phyloP scores from a whole-genome alignment of 2,113 vertebrate genomes.

The Sisor rabdophorus region DNA sequence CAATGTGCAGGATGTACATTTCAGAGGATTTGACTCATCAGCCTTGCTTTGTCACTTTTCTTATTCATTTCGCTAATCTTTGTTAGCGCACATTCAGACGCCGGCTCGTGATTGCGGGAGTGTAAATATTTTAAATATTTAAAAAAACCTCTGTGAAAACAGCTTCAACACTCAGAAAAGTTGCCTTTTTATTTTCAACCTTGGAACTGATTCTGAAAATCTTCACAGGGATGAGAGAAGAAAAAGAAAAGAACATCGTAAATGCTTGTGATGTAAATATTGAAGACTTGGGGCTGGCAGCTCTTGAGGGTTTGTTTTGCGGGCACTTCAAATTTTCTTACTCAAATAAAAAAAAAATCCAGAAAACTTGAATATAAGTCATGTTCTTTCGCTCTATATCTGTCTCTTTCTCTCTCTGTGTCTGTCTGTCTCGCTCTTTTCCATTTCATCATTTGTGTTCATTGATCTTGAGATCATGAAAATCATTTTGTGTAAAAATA shows the following conservation, averaged over 20 bases:
- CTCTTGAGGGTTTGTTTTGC: conserved; percentile 64
- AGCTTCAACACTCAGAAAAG: conserved; percentile 52
- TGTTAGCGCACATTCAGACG: conserved; percentile 52
- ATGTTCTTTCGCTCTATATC: conserved; percentile 6
- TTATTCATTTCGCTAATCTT: conserved; percentile 61
- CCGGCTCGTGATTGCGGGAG: conserved; percentile 74
- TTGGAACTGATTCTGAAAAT: conserved; percentile 49
- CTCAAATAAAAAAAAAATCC: conserved; percentile 70
- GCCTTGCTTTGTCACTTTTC: conserved; percentile 48
- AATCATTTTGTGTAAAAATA: conserved; percentile 38
- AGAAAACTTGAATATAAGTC: conserved; percentile 61
- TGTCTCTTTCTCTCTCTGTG: neutral
- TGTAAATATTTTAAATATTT: conserved; percentile 98
- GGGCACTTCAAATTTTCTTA: conserved; percentile 78
- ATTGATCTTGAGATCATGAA: conserved; percentile 19
- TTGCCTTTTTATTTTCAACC: conserved; percentile 50
- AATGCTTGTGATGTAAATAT: conserved; percentile 65
- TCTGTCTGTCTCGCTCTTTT: neutral
- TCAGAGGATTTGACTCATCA: conserved; percentile 29
- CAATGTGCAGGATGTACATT: conserved; percentile 27
- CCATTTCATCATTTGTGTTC: conserved; percentile 31
- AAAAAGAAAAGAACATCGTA: conserved; percentile 60
- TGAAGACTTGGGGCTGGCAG: conserved; percentile 61
- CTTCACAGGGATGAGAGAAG: conserved; percentile 47
- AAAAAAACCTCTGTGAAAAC: conserved; percentile 61